Evolutionary conservation across 1,140 invertebrate genomes (phyloP).

Genomic region (Penaeus chinensis): DNA sequence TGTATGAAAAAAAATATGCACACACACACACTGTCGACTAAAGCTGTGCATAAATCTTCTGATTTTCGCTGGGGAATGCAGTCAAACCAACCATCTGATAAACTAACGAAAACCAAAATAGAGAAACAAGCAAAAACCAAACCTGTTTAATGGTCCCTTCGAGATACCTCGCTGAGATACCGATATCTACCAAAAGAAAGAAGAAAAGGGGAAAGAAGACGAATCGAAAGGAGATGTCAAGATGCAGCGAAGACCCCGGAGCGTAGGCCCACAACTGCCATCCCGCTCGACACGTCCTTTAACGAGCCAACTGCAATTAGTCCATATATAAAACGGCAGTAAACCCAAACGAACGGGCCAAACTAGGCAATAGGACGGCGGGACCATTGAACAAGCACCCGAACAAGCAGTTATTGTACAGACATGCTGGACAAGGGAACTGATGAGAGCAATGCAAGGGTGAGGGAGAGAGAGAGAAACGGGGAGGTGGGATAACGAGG

Average conservation of each 20-base stretch:
- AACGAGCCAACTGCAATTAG: slow-evolving; percentile 27
- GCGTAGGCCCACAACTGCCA: too few relatives aligned
- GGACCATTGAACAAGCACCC: slow-evolving; percentile 37
- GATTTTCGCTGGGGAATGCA: too few relatives aligned
- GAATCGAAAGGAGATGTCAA: neutral
- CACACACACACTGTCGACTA: too few relatives aligned
- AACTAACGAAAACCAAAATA: too few relatives aligned
- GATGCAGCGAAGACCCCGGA: neutral
- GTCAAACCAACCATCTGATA: too few relatives aligned
- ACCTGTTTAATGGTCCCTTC: too few relatives aligned
- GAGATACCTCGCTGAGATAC: too few relatives aligned
- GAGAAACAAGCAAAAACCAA: too few relatives aligned
- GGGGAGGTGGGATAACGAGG: neutral
- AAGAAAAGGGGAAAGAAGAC: neutral
- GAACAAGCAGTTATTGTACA: slow-evolving; percentile 47
- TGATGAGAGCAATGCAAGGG: slow-evolving; percentile 46
- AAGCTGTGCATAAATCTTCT: too few relatives aligned
- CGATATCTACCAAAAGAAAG: neutral
- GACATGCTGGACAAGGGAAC: slow-evolving; percentile 46
- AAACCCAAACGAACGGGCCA: slow-evolving; percentile 11
- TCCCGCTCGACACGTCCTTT: neutral
- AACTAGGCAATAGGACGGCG: neutral
- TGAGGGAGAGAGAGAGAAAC: slow-evolving; percentile 18
- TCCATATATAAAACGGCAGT: slow-evolving; percentile 11
- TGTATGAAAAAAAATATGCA: too few relatives aligned